Percentiles rank a stretch among this genome's conserved stretches.
Conservation (phyloP, 64 coral and sea anemone species). For the Stylophora pistillata region DNA sequence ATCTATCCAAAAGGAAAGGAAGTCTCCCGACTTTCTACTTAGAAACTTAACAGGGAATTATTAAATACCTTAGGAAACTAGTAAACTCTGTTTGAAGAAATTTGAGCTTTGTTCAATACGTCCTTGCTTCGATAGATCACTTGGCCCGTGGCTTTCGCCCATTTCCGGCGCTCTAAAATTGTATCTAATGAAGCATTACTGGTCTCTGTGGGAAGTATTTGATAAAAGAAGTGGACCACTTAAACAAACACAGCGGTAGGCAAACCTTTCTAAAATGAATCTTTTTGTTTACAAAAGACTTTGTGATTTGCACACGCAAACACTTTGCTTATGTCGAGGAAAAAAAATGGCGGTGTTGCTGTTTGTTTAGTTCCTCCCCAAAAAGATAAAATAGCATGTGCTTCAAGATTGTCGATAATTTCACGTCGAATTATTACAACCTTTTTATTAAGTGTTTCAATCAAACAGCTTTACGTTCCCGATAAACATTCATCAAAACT, state of each 20-base stretch:
- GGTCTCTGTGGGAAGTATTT: constrained; percentile 17
- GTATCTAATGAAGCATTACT: constrained; percentile 4
- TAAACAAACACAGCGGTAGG: constrained; percentile 30
- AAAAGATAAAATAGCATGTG: neutral
- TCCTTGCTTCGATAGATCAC: neutral
- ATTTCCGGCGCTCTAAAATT: constrained; percentile 6
- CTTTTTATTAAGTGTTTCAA: neutral
- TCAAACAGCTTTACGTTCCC: no score
- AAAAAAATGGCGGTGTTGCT: constrained; percentile 7
- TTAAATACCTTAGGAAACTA: neutral
- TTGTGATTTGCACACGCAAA: neutral
- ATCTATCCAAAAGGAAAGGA: no score
- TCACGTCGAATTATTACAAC: neutral
- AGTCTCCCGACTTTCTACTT: no score
- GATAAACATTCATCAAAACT: neutral
- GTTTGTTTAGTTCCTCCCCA: neutral
- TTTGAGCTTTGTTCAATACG: neutral
- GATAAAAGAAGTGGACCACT: constrained; percentile 1
- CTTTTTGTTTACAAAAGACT: neutral
- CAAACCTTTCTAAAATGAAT: neutral
- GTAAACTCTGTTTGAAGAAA: neutral
- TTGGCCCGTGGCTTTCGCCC: neutral
- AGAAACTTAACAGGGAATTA: no score
- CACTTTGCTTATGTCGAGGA: neutral
- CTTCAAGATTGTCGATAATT: neutral